Base-by-base conservation (phyloP, 2,888 invertebrate genomes). In the Catotricha subobsoleta region DNA sequence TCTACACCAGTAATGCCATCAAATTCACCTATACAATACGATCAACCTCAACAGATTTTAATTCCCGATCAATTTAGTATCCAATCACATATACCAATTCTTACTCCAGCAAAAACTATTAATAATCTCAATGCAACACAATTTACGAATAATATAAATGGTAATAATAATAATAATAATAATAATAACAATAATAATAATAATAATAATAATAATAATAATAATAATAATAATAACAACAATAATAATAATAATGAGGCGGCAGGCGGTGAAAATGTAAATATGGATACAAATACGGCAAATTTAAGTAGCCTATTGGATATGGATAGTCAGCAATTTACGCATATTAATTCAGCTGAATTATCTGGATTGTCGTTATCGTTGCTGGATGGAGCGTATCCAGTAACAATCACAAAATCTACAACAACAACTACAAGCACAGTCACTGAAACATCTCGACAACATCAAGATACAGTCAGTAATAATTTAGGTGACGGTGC, bases 341-440 rank as follows among this genome's bases (percentile, higher is more conserved):
- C 63, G 40, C 60, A 59, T 44, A 59, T 69, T 29, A 65, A 64
- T 51, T 69, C 69, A 2, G 62, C 63, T 43, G 71, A 71, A 46
- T 62, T 71, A 43, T 66, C 68, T 40, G 66, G 64, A 31, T 56
- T 68, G 23, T 61, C 62, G 34, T 54, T 61, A 53, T 58, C 60
- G 50, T 56, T 20, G 12, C 42, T 41, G 25, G 41, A 20, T 33
- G 43, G 42, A 30, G 43, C 2, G 30, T 31, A 44, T 48, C 3
- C 47, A 46, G 6, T 47, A 47, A 35, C 8, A 9, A n/a, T n/a
- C n/a, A n/a, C n/a, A n/a, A n/a, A n/a, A n/a, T n/a, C n/a, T n/a
- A n/a, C n/a, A n/a, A n/a, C n/a, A n/a, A n/a, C 25, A 18, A 33
- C 21, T 40, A 18, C 10, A 20, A 16, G 7, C n/a, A 25, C 6